Base-by-base conservation (phyloP, 2,797 vertebrate genomes). In the Sebastes ruberrimus region DNA sequence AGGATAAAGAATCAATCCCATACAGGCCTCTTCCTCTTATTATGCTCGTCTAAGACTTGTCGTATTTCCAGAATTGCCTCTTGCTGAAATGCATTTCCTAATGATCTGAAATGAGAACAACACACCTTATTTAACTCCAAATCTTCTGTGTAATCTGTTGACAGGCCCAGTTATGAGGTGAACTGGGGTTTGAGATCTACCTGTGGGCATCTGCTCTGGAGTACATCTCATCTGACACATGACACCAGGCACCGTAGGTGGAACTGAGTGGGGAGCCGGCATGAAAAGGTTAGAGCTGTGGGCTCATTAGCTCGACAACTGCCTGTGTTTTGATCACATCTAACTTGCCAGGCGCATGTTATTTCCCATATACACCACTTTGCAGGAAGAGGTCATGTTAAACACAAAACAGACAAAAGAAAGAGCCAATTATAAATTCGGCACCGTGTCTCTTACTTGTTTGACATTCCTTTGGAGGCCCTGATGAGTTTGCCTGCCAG, bases 161-260 rank as follows among this genome's bases (percentile, higher is more conserved):
- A 76, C 72, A 61, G 66, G 22, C 6, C 2, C 56, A 35, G 35
- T 35, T 60, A 52, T 63, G 42, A 83, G 22, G 63, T 35, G 78
- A 86, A 59, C 22, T 69, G 8, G 8, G 1, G 61, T 53, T 42
- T 77, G 42, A 79, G 74, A 13, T 86, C 82, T 95, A 97, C 96
- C 95, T 96, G 93, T 97, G 96, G 65, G 97, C 95, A 69, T 98
- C 96, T 10, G 97, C 97, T 56, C 96, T 90, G 2, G 96, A 96
- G 83, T 94, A 97, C 96, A 97, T 95, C 93, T 97, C 96, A 80
- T 97, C 95, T 3, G 96, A 97, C 86, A 96, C 93, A 84, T 97
- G 96, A 84, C 95, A 93, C 95, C 96, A 98, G 46, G 94, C 95
- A 10, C 88, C 94, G 91, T 95, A 96, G 85, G 96, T 96, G 78